Evolutionary conservation across 92 coral and sea anemone genomes (phyloP), one percentile per base, ranked within the genome.

Genomic region (Galaxea fascicularis): DNA sequence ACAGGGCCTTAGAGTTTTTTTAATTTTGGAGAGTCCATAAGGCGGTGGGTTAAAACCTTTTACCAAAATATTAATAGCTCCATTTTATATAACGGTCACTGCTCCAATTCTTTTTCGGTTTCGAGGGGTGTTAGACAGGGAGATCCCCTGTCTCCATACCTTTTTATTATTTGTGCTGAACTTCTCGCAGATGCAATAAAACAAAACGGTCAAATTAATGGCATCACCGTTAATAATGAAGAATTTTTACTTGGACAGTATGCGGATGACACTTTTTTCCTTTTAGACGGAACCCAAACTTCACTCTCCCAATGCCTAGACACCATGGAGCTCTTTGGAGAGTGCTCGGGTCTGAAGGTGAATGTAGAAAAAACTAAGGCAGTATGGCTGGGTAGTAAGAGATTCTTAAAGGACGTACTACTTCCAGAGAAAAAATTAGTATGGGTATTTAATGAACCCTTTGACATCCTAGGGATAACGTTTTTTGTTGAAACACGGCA

Each of bases 191-290:
- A 35, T 35, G 41, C 41, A 35, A 35, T 35, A 35, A 35, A 35
- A 35, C 41, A 35, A 35, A 35, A 35, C 41, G 41, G 41, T 79
- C 52, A 29, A 29, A 66, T 79, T 9, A 63, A 79, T 3, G 84
- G 85, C 10, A 66, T 80, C 21, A 15, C 25, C 16, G 28, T 80
- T 35, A 51, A 47, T 35, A 52, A 80, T 45, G 58, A 80, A 28
- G 74, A 80, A 80, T 64, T 64, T 64, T 26, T 80, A 29, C 54
- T 63, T 22, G 84, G 31, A 66, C 84, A 79, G 67, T 79, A 79
- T 39, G 56, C 75, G 26, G 84, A 79, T 66, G 72, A 79, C 67
- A 62, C 84, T 30, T 79, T 79, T n/a, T 79, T 31, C 52, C 56
- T 79, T 18, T 54, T 79, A 13, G 84, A 79, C 64, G 84, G 84